Evolutionary conservation across 92 coral and sea anemone species (phyloP).

Genomic region (Pocillopora meandrina): DNA sequence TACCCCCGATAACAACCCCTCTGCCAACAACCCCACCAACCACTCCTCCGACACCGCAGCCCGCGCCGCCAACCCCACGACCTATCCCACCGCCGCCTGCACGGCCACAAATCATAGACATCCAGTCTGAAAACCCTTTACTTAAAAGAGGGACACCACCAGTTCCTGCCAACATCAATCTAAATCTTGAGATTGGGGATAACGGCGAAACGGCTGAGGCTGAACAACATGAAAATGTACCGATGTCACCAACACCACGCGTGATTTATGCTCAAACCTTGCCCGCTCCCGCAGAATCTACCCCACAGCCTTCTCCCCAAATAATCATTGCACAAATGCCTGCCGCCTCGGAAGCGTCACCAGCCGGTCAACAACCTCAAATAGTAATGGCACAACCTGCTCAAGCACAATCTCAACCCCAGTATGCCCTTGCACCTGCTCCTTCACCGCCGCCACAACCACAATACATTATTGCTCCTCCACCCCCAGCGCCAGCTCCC

Average conservation of each 20-base stretch:
- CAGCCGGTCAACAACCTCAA: conserved; percentile 24
- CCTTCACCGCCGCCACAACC: conserved; percentile 25
- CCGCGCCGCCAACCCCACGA: conserved; percentile 16
- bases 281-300: conserved; percentile 6
- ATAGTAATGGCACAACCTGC: conserved; percentile 28
- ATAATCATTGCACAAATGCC: conserved; percentile 39
- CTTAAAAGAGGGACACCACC: conserved; percentile 17
- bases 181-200: conserved; percentile 32
- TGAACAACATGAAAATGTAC: conserved; percentile 29
- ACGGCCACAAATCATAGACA: conserved; percentile 19
- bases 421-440: conserved; percentile 2
- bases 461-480: neutral
- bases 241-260: conserved; percentile 16
- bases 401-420: conserved; percentile 17
- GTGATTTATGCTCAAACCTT: neutral
- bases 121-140: conserved; percentile 22
- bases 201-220: conserved; percentile 18
- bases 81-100: conserved; percentile 26
- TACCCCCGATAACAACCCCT: conserved; percentile 27
- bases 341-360: neutral
- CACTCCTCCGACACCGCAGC: conserved; percentile 2
- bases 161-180: conserved; percentile 34
- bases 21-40: neutral
- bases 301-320: conserved; percentile 32
- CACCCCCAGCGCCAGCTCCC: conserved; percentile 10